Conservation (phyloP, 2,888 invertebrate genomes). For the Leptopterna dolabrata region DNA sequence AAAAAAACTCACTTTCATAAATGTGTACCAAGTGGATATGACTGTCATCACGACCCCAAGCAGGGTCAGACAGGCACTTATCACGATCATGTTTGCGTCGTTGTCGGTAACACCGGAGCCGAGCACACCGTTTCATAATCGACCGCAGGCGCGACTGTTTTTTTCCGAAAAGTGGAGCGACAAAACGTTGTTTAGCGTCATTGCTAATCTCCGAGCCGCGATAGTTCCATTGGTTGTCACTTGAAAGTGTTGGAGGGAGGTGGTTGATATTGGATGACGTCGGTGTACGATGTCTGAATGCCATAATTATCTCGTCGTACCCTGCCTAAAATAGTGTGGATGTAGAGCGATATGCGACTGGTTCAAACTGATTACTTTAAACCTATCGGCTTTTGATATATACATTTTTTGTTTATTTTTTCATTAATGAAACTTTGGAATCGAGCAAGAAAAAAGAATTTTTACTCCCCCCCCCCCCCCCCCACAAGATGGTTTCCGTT, state of each 20-base stretch:
- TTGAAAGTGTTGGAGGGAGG: background rate
- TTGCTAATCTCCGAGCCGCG: background rate
- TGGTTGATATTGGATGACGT: background rate
- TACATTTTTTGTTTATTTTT: too few species aligned
- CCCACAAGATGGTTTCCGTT: too few species aligned
- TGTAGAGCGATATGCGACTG: background rate
- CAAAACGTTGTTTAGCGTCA: background rate
- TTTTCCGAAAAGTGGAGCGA: background rate
- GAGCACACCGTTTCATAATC: background rate
- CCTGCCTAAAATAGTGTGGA: background rate
- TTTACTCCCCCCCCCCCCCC: too few species aligned
- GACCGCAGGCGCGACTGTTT: background rate
- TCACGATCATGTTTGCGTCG: slow-evolving; percentile 10
- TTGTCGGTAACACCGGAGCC: background rate
- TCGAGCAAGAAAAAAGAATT: too few species aligned
- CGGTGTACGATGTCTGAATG: background rate
- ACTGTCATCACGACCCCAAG: slow-evolving; percentile 28
- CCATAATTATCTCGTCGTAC: background rate
- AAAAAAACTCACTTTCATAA: slow-evolving; percentile 23
- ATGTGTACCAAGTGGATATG: slow-evolving; percentile 5
- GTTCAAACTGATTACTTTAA: background rate
- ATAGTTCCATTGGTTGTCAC: background rate
- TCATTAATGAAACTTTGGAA: too few species aligned
- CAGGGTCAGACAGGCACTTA: slow-evolving; percentile 12
- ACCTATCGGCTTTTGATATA: too few species aligned